Evolutionary conservation across 2,113 vertebrate species (phyloP), one percentile per base, ranked within the genome.

Genomic region (Oophaga pumilio): DNA sequence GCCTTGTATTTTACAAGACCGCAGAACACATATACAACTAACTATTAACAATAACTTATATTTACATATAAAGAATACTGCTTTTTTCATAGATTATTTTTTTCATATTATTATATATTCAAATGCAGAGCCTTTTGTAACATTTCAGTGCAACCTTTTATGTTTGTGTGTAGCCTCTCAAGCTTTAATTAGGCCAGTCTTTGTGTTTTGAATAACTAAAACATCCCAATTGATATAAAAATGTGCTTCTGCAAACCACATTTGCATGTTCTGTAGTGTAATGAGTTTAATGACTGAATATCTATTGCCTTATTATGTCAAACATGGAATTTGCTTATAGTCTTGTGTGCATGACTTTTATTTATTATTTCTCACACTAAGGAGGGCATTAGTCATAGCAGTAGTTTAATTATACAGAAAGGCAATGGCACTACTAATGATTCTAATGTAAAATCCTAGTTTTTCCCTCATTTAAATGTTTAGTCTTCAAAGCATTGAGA

Each of bases 211-310:
- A 78, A 66, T 86, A 49, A 68, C 71, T 77, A 62, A 77, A 62
- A 33, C 49, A 18, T 77, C 64, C 60, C 33, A 86, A 86, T 68
- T 86, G 74, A 78, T 86, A 86, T 86, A 20, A 78, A 78, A 86
- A 78, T 86, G 85, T n/a, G 20, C 60, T 78, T 66, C 85, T 53
- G 60, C n/a, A 78, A 73, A 52, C 15, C 74, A 53, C 74, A 86
- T 86, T 86, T 86, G 53, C 85, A 86, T 62, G 33, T 78, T 78
- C 49, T 76, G 71, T 85, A 76, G 73, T 62, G 62, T 85, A 85
- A 85, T 76, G 71, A 74, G 73, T 64, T 77, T 76, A 85, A 85
- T 76, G 57, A 74, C 73, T 85, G 84, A 56, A 85, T 85, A 85
- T 76, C 53, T 85, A 62, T 85, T 76, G 73, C 71, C 84, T 85